Percentiles rank a stretch among this genome's conserved stretches.
Conservation (phyloP, 2,113 vertebrate species). For the Polypterus senegalus region DNA sequence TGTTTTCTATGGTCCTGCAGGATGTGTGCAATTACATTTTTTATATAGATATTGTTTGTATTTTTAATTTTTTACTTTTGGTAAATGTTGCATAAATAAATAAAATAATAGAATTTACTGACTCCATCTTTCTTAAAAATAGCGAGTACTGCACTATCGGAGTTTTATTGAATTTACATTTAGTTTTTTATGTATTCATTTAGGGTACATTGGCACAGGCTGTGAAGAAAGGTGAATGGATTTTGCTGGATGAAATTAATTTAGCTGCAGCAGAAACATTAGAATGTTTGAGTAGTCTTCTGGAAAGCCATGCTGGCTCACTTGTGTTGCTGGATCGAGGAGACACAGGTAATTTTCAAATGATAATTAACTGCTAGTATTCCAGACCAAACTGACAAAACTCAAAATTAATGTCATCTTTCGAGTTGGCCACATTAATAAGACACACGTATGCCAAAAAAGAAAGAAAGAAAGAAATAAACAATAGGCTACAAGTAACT, state of each 20-base stretch:
- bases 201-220: constrained; percentile 85
- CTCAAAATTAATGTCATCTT: too few species aligned
- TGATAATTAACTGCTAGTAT: too few species aligned
- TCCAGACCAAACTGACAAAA: too few species aligned
- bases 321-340: constrained; percentile 86
- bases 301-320: constrained; percentile 78
- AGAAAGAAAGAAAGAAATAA: too few species aligned
- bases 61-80: not conserved
- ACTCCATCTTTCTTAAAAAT: too few species aligned
- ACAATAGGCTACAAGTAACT: too few species aligned
- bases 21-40: too few species aligned
- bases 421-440: too few species aligned
- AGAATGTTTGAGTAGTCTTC: constrained; percentile 85
- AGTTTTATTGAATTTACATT: not conserved
- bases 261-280: constrained; percentile 87
- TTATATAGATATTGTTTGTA: not conserved
- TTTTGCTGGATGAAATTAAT: constrained; percentile 94
- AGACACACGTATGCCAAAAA: too few species aligned
- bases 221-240: constrained; percentile 90
- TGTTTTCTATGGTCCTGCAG: too few species aligned
- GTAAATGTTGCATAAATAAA: not conserved
- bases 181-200: constrained; percentile 16
- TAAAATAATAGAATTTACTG: too few species aligned
- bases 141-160: too few species aligned
- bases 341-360: constrained; percentile 67